phyloP scores from a whole-genome alignment of 2,888 invertebrate genomes.

The Morinoia aosen region DNA sequence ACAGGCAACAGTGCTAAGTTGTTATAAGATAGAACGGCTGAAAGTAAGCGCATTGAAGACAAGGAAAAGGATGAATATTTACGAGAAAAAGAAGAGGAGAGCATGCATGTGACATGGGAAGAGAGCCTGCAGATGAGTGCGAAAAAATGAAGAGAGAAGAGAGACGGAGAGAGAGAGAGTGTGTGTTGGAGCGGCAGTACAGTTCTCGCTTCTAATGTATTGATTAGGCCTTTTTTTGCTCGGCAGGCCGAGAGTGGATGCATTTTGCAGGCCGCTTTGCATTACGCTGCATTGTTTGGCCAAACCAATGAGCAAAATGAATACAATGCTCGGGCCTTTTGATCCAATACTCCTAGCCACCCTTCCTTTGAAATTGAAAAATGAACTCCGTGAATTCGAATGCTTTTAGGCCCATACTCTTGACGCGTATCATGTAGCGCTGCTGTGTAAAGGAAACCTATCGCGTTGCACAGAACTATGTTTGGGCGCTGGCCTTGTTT shows the following conservation, averaged over 20 bases:
- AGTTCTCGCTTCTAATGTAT: conserved; percentile 48
- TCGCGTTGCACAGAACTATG: conserved; percentile 2
- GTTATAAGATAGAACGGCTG: too few species aligned
- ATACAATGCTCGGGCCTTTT: conserved; percentile 46
- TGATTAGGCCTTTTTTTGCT: conserved; percentile 48
- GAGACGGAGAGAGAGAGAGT: background rate
- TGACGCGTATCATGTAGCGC: background rate
- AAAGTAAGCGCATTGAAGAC: too few species aligned
- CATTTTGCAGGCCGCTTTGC: conserved; percentile 39
- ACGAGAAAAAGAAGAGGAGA: background rate
- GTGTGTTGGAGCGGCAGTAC: background rate
- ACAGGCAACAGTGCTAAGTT: too few species aligned
- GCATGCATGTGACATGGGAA: background rate
- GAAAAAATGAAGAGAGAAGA: background rate
- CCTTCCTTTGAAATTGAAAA: conserved; percentile 45
- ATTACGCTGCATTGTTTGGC: conserved; percentile 44
- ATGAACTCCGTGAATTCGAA: conserved; percentile 29
- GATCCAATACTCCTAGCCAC: conserved; percentile 26
- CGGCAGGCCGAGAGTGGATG: conserved; percentile 18
- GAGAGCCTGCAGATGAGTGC: background rate
- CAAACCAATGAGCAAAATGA: conserved; percentile 52
- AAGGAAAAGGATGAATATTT: too few species aligned
- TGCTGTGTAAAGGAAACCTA: background rate
- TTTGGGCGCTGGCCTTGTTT: background rate
- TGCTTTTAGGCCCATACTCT: conserved; percentile 40